phyloP scores from a whole-genome alignment of 2,797 vertebrate genomes.

The Ambastaia sidthimunki region DNA sequence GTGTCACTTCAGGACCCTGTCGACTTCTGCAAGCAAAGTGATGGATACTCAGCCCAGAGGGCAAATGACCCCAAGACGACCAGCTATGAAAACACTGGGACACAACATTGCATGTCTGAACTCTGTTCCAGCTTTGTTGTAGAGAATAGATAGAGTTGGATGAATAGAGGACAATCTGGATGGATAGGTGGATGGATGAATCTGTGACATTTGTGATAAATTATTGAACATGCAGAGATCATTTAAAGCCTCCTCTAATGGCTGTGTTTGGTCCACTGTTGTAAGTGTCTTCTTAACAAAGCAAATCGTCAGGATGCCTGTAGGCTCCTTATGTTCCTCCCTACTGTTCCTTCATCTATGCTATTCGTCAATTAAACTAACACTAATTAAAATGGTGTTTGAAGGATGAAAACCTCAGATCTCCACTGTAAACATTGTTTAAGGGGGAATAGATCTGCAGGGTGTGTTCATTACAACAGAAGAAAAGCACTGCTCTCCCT shows the following conservation, averaged over 20 bases:
- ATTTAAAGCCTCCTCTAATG: conserved; percentile 33
- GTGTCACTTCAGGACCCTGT: conserved; percentile 41
- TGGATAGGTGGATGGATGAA: conserved; percentile 39
- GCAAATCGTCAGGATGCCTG: conserved; percentile 41
- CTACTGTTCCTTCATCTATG: conserved; percentile 65
- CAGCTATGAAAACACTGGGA: conserved; percentile 54
- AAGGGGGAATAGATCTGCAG: conserved; percentile 23
- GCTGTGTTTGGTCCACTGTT: conserved; percentile 42
- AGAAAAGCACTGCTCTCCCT: conserved; percentile 26
- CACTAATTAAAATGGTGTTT: conserved; percentile 71
- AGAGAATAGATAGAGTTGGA: conserved; percentile 40
- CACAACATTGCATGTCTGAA: conserved; percentile 52
- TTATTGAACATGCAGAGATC: conserved; percentile 25
- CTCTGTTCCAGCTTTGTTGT: conserved; percentile 45
- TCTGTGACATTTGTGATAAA: conserved; percentile 27
- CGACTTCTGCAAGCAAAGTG: conserved; percentile 69
- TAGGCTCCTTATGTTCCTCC: conserved; percentile 31
- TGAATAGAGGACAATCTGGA: conserved; percentile 36
- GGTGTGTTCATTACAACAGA: conserved; percentile 22
- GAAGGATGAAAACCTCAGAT: conserved; percentile 80
- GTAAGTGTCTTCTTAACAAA: conserved; percentile 44
- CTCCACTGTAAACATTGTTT: conserved; percentile 56
- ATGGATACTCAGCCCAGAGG: conserved; percentile 81
- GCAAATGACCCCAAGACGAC: conserved; percentile 62
- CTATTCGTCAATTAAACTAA: conserved; percentile 74